phyloP scores from a whole-genome alignment of 2,888 invertebrate genomes.

The Apomyelois bistriatella region DNA sequence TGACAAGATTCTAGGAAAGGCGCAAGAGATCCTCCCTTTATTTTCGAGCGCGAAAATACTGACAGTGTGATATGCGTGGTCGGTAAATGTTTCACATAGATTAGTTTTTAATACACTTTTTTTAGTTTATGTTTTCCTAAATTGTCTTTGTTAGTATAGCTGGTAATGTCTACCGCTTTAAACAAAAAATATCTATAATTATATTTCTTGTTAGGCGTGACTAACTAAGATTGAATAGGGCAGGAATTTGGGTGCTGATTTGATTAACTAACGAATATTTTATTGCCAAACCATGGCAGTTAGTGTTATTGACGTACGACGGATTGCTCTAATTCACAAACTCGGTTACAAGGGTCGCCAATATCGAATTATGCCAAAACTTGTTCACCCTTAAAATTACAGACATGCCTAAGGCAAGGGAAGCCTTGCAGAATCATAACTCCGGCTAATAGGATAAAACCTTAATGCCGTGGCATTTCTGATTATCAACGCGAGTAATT shows the following conservation, averaged over 20 bases:
- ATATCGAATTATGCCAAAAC: conserved; percentile 54
- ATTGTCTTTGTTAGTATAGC: no score
- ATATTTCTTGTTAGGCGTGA: background rate
- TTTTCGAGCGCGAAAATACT: no score
- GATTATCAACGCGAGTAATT: background rate
- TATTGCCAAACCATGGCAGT: conserved; percentile 31
- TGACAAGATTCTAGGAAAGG: no score
- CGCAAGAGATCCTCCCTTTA: no score
- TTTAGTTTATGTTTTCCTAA: no score
- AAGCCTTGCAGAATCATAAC: conserved; percentile 37
- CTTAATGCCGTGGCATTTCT: conserved; percentile 20
- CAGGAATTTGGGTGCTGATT: background rate
- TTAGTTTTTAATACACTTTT: no score
- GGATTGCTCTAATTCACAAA: conserved; percentile 55
- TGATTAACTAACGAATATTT: conserved; percentile 22
- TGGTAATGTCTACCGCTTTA: no score
- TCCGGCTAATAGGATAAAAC: conserved; percentile 44
- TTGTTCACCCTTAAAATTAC: conserved; percentile 32
- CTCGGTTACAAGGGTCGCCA: conserved; percentile 53
- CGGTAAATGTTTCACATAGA: no score
- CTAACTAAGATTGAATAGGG: background rate
- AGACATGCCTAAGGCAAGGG: conserved; percentile 21
- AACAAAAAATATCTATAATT: background rate
- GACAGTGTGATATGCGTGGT: no score
- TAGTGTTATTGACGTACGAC: conserved; percentile 41